A percentile compares a stretch with the other conserved stretches of the same genome.
phyloP scores from a whole-genome alignment of 2,888 invertebrate species.

The Acronicta alni region DNA sequence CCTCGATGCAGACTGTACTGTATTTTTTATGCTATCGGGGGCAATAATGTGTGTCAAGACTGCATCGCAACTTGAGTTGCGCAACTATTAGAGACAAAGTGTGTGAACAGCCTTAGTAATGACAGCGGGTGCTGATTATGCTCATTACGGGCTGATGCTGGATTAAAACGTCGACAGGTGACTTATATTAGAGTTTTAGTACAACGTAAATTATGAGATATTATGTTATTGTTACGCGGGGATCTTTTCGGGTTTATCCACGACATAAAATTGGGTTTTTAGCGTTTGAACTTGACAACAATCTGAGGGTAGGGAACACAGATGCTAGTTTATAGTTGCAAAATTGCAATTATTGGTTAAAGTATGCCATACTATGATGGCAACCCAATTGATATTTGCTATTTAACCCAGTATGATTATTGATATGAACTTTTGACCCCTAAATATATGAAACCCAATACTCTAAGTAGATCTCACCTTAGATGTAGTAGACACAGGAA shows the following conservation, averaged over 20 bases:
- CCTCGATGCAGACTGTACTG: no score
- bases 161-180: conserved; percentile 56
- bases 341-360: no score
- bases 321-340: no score
- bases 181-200: conserved; percentile 52
- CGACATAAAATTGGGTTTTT: background rate
- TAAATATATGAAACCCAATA: background rate
- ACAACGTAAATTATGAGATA: conserved; percentile 21
- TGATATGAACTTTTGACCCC: background rate
- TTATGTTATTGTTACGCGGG: conserved; percentile 4
- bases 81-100: conserved; percentile 4
- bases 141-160: conserved; percentile 33
- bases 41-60: no score
- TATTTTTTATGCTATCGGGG: no score
- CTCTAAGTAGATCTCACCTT: background rate
- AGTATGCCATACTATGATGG: no score
- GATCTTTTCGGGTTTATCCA: conserved; percentile 12
- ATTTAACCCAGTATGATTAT: background rate
- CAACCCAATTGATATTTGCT: no score
- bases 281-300: background rate
- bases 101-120: conserved; percentile 12
- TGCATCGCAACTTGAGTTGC: background rate
- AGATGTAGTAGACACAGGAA: background rate
- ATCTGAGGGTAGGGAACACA: no score
- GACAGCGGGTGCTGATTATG: conserved; percentile 27